Evolutionary conservation across 2,888 invertebrate species (phyloP).

Genomic region (Dasysyrphus tricinctus): DNA sequence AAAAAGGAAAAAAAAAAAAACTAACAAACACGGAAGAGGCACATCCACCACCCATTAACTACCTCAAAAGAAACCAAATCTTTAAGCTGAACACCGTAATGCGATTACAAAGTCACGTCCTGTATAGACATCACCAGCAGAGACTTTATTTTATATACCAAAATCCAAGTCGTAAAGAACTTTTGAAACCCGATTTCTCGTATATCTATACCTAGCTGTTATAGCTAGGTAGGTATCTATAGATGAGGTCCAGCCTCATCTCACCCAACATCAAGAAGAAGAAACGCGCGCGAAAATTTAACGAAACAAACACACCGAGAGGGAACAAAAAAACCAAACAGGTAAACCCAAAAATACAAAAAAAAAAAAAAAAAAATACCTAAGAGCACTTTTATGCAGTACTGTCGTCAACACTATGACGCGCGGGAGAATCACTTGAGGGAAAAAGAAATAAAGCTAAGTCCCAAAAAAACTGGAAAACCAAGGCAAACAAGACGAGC

Average conservation of each 20-base stretch:
- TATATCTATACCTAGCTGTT: constrained; percentile 4
- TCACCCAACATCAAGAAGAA: constrained; percentile 21
- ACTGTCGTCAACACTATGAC: constrained; percentile 59
- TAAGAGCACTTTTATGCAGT: constrained; percentile 41
- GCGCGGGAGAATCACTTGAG: constrained; percentile 59
- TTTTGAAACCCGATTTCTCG: constrained; percentile 57
- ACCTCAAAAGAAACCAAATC: constrained; percentile 60
- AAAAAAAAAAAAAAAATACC: constrained; percentile 31
- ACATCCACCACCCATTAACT: constrained; percentile 58
- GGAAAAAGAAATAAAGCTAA: constrained; percentile 15
- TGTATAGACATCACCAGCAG: constrained; percentile 35
- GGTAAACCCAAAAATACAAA: constrained; percentile 4
- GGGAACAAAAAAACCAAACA: not conserved
- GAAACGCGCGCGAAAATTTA: constrained; percentile 65
- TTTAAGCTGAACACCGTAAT: constrained; percentile 32
- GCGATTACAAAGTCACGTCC: constrained; percentile 53
- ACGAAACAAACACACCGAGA: constrained; percentile 26
- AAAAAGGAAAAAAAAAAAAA: constrained; percentile 18
- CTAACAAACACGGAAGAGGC: constrained; percentile 55
- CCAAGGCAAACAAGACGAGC: constrained; percentile 72
- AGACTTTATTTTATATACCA: constrained; percentile 15
- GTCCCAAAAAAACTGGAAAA: constrained; percentile 59
- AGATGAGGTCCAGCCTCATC: not conserved
- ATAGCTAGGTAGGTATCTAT: not conserved
- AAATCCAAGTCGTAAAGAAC: constrained; percentile 23